A percentile compares a stretch with the other conserved stretches of the same genome.
Conservation (phyloP, 2,888 invertebrate genomes). For the Drosophila dives region DNA sequence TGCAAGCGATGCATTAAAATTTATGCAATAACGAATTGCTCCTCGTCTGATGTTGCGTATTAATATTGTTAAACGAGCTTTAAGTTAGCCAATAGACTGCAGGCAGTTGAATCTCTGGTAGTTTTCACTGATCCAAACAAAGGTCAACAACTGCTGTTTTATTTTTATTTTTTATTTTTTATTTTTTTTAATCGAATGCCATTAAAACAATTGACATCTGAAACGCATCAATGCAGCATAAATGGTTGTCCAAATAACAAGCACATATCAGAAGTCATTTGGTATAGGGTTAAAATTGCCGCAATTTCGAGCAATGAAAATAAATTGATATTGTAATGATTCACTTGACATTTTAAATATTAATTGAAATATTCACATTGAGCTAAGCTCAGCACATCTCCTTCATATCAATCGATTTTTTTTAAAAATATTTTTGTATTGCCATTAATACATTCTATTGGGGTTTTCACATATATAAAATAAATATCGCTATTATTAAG, state of each 20-base stretch:
- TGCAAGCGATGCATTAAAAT: conserved; percentile 72
- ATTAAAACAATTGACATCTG: conserved; percentile 59
- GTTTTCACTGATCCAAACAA: conserved; percentile 37
- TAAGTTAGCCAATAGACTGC: conserved; percentile 51
- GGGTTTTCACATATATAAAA: background rate
- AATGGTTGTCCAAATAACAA: background rate
- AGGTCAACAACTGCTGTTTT: conserved; percentile 37
- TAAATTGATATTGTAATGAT: conserved; percentile 72
- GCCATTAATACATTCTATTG: background rate
- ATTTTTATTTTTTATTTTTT: conserved; percentile 6
- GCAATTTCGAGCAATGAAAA: conserved; percentile 50
- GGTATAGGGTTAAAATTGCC: background rate
- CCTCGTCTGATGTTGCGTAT: conserved; percentile 27
- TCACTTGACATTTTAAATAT: conserved; percentile 41
- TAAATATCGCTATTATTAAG: background rate
- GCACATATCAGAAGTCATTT: background rate
- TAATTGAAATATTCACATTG: conserved; percentile 47
- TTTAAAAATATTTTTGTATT: background rate
- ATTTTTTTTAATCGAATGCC: conserved; percentile 37
- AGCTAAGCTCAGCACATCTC: conserved; percentile 24
- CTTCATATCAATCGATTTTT: background rate
- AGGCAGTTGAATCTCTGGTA: conserved; percentile 53
- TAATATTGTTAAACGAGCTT: conserved; percentile 48
- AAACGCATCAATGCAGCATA: conserved; percentile 16
- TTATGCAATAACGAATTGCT: conserved; percentile 68